These are phyloP conservation scores for Hyposmocoma kahamanoa DNA, from an alignment of 1,140 invertebrate species.

Conservation along the genomic window DNA sequence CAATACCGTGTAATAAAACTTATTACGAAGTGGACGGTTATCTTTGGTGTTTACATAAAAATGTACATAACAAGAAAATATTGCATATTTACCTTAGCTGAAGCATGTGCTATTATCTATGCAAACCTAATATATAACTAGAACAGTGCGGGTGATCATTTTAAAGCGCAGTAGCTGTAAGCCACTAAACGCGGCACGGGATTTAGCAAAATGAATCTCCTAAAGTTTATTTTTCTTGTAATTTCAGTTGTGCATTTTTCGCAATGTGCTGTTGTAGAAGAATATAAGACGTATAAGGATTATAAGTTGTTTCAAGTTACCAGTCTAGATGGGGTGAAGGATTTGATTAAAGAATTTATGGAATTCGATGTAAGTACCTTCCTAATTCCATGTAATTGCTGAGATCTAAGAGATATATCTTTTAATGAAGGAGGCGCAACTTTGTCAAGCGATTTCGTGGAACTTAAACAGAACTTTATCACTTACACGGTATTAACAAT, in stretches of 20 bases:
- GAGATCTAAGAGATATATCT: no score
- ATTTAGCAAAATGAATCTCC: background rate
- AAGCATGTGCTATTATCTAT: background rate
- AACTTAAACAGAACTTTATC: no score
- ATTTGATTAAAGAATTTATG: constrained; percentile 14
- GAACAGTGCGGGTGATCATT: background rate
- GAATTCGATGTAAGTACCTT: constrained; percentile 29
- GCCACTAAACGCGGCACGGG: background rate
- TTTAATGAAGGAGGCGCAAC: no score
- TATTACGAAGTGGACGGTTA: no score
- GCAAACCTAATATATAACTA: background rate
- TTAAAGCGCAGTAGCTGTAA: background rate
- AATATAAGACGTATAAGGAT: constrained; percentile 32
- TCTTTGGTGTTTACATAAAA: no score
- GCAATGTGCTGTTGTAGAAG: background rate
- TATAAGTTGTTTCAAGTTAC: constrained; percentile 31
- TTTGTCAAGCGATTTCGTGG: no score
- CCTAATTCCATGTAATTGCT: no score
- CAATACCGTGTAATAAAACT: no score
- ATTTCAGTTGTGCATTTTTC: background rate
- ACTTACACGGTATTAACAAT: no score
- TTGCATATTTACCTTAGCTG: no score
- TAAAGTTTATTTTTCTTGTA: background rate
- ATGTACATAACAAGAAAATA: no score
- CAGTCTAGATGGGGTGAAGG: constrained; percentile 18